Percentiles rank a stretch among this genome's conserved stretches.
Conservation (phyloP, 2,797 vertebrate species). For the Malacoraja senta region DNA sequence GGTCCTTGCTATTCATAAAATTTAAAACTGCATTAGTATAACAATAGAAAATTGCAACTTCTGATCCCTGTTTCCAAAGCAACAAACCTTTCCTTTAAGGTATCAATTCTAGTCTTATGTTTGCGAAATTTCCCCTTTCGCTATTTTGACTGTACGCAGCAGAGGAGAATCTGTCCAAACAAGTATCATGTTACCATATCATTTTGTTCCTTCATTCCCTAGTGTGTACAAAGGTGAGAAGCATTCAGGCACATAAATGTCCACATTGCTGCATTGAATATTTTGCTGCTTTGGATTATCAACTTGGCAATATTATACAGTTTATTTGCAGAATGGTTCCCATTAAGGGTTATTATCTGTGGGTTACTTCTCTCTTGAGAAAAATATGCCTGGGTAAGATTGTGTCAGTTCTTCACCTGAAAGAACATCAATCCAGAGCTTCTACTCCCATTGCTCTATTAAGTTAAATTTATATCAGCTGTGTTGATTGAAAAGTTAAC, state of each 20-base stretch:
- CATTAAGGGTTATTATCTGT: not conserved
- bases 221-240: slow-evolving; percentile 14
- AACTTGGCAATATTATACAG: not conserved
- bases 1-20: not conserved
- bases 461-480: too few relatives aligned
- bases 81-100: not conserved
- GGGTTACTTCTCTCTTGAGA: not conserved
- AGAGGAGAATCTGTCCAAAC: not conserved
- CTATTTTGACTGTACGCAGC: not conserved
- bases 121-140: not conserved
- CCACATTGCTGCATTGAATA: not conserved
- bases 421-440: not conserved
- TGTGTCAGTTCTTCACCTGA: not conserved
- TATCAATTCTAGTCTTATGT: not conserved
- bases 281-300: not conserved
- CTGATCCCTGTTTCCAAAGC: not conserved
- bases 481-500: not conserved
- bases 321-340: slow-evolving; percentile 3
- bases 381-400: not conserved
- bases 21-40: not conserved
- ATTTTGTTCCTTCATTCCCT: not conserved
- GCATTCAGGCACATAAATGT: not conserved
- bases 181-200: not conserved
- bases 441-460: not conserved
- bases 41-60: not conserved